Evolutionary conservation across 2,888 invertebrate genomes (phyloP).

Genomic region (Chouioia cunea): DNA sequence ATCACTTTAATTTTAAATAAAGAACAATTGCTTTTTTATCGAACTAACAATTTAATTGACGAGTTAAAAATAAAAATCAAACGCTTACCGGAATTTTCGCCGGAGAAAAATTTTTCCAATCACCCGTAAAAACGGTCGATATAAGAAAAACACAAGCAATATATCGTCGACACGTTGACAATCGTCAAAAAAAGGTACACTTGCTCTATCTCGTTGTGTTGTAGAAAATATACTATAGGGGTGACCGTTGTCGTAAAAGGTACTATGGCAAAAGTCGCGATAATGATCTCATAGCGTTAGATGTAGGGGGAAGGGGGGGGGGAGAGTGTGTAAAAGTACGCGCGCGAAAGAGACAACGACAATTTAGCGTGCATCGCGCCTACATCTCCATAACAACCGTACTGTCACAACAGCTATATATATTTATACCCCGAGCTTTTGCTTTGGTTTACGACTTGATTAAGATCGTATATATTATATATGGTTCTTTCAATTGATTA

Average conservation of each 20-base stretch:
- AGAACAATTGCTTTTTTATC: too few species aligned
- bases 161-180: background rate
- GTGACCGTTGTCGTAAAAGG: too few species aligned
- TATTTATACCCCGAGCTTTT: too few species aligned
- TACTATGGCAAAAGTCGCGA: background rate
- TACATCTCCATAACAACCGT: constrained; percentile 44
- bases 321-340: constrained; percentile 5
- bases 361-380: constrained; percentile 7
- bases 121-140: background rate
- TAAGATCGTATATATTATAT: too few species aligned
- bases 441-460: too few species aligned
- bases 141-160: too few species aligned
- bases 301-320: background rate
- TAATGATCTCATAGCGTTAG: constrained; percentile 13
- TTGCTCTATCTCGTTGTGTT: background rate
- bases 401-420: constrained; percentile 45
- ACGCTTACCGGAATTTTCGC: constrained; percentile 45
- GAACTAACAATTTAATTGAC: too few species aligned
- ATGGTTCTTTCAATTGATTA: too few species aligned
- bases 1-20: too few species aligned
- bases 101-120: constrained; percentile 39
- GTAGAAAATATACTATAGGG: too few species aligned
- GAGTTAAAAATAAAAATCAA: too few species aligned
- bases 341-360: constrained; percentile 18
- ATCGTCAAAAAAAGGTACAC: background rate